phyloP scores from a whole-genome alignment of 2,113 vertebrate species.

The Ciconia stormi region DNA sequence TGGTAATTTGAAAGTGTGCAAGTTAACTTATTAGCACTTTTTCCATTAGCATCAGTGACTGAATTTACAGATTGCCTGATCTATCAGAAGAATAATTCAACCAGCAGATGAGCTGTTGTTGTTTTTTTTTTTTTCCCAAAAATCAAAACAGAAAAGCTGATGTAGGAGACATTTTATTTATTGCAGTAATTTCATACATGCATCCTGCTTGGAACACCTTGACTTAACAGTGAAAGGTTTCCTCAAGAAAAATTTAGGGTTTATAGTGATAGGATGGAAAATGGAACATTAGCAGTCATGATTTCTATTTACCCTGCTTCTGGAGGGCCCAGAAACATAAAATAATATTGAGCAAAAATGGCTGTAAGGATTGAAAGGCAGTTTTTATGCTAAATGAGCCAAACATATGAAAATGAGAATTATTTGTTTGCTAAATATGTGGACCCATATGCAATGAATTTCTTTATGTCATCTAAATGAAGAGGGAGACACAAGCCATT shows the following conservation, averaged over 20 bases:
- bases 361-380: neutral
- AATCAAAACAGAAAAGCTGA: neutral
- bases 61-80: neutral
- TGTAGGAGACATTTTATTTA: neutral
- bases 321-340: neutral
- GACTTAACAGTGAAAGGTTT: neutral
- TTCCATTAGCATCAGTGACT: neutral
- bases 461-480: neutral
- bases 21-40: neutral
- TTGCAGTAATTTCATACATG: neutral
- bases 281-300: neutral
- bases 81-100: neutral
- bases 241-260: neutral
- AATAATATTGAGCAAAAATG: neutral
- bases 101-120: neutral
- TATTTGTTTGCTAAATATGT: neutral
- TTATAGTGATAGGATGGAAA: neutral
- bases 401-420: neutral
- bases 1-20: neutral
- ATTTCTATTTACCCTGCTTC: neutral
- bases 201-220: neutral
- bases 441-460: neutral
- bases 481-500: neutral
- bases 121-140: accelerated
- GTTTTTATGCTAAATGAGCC: neutral